These are phyloP conservation scores for Trissolcus brochymenae DNA, from an alignment of 2,888 invertebrate genomes.

Conservation along the genomic window DNA sequence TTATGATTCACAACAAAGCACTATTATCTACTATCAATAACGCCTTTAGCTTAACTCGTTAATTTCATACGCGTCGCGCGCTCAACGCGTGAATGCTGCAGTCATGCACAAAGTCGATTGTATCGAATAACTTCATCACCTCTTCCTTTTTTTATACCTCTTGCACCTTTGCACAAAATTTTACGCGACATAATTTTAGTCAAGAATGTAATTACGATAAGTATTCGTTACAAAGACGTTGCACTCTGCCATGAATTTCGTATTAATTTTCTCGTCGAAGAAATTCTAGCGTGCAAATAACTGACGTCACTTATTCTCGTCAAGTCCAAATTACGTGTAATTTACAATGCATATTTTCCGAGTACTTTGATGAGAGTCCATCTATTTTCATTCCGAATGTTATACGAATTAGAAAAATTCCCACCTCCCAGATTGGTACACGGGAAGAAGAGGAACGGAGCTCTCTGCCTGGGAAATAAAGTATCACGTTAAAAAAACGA, in stretches of 20 bases:
- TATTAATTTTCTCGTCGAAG: slow-evolving; percentile 42
- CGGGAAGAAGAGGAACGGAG: neutral
- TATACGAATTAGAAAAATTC: neutral
- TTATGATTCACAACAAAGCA: slow-evolving; percentile 49
- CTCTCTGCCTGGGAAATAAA: slow-evolving; percentile 38
- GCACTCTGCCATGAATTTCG: slow-evolving; percentile 24
- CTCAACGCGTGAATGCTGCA: slow-evolving; percentile 58
- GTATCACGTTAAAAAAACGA: slow-evolving; percentile 24
- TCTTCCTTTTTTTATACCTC: slow-evolving; percentile 32
- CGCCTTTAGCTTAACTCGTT: slow-evolving; percentile 65
- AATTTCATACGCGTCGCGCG: slow-evolving; percentile 62
- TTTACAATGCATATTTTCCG: slow-evolving; percentile 15
- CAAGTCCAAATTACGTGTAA: neutral
- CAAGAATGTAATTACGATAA: slow-evolving; percentile 50
- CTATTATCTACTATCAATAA: slow-evolving; percentile 63
- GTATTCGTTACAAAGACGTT: slow-evolving; percentile 43
- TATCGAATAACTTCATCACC: slow-evolving; percentile 63
- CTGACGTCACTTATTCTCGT: slow-evolving; percentile 6
- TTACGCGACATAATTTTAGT: slow-evolving; percentile 46
- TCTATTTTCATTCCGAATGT: neutral
- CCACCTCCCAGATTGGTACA: neutral
- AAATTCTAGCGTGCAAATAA: slow-evolving; percentile 14
- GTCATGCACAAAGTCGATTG: slow-evolving; percentile 61
- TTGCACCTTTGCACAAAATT: slow-evolving; percentile 39
- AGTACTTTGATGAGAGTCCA: slow-evolving; percentile 6